Conservation (phyloP, 2,113 vertebrate species). For the Scortum barcoo region DNA sequence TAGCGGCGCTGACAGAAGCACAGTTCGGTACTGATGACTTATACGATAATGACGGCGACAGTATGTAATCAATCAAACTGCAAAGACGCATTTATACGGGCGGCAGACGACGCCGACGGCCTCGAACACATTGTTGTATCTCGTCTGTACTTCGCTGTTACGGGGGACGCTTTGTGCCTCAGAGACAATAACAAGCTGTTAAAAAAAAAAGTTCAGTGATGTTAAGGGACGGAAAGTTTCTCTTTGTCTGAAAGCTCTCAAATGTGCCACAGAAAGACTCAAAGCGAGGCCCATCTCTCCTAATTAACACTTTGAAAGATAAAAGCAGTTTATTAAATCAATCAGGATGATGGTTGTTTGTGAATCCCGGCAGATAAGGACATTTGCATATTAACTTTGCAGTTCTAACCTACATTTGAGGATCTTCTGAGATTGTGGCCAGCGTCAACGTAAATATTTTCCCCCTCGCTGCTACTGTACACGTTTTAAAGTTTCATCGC, state of each 20-base stretch:
- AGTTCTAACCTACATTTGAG: constrained; percentile 98
- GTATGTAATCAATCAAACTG: not conserved
- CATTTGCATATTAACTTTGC: constrained; percentile 99
- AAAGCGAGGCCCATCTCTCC: constrained; percentile 93
- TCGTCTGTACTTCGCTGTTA: not conserved
- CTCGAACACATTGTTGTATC: not conserved
- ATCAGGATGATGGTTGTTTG: constrained; percentile 99
- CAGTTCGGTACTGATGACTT: not conserved
- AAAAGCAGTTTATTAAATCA: constrained; percentile 99
- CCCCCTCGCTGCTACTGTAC: constrained; percentile 77
- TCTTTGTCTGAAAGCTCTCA: constrained; percentile 80
- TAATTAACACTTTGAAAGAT: constrained; percentile 99
- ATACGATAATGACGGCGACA: not conserved
- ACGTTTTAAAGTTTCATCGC: constrained; percentile 81
- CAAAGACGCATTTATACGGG: not conserved
- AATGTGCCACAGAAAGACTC: constrained; percentile 78
- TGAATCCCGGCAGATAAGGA: constrained; percentile 99
- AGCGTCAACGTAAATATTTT: constrained; percentile 95
- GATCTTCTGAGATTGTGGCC: constrained; percentile 92
- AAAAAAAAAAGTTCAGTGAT: constrained; percentile 41
- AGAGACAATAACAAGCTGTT: constrained; percentile 34
- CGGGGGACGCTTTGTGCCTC: constrained; percentile 44
- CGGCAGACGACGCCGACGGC: not conserved
- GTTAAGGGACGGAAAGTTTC: constrained; percentile 70
- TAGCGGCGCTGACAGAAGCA: no score